Evolutionary conservation across 2,113 vertebrate species (phyloP).

Genomic region (Saguinus imperator): DNA sequence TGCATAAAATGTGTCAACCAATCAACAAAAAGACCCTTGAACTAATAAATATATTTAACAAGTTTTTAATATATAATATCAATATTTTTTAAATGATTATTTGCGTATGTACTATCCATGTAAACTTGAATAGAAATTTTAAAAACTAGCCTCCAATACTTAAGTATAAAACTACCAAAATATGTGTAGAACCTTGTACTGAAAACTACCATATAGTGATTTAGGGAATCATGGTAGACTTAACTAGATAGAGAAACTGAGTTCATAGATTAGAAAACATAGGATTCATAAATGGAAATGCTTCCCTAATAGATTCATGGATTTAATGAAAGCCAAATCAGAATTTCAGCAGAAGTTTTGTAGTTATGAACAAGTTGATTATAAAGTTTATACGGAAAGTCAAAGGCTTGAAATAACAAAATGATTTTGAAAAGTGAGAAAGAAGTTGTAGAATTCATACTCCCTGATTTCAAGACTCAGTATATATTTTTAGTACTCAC

Average conservation of each 20-base stretch:
- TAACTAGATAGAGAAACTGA: background rate
- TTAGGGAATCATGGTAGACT: background rate
- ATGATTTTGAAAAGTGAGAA: background rate
- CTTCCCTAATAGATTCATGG: background rate
- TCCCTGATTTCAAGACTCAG: background rate
- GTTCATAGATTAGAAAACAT: background rate
- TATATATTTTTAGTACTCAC: background rate
- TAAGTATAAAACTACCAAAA: background rate
- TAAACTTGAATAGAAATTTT: background rate
- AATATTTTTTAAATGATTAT: background rate
- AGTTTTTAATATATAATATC: background rate
- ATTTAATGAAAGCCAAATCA: background rate
- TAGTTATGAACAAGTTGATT: background rate
- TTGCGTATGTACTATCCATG: background rate
- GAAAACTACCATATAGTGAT: background rate
- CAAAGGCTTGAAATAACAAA: background rate
- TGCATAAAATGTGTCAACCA: background rate
- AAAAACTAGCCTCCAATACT: background rate
- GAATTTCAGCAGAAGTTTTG: background rate
- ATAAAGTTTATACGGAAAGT: background rate
- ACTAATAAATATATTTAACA: background rate
- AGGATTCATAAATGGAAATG: background rate
- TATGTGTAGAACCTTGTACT: background rate
- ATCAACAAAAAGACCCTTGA: background rate
- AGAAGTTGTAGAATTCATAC: background rate